Percentiles rank a stretch among this genome's conserved stretches.
These are phyloP conservation scores for Hyperoplus lanceolatus DNA, from an alignment of 2,797 vertebrate genomes.

Conservation along the genomic window DNA sequence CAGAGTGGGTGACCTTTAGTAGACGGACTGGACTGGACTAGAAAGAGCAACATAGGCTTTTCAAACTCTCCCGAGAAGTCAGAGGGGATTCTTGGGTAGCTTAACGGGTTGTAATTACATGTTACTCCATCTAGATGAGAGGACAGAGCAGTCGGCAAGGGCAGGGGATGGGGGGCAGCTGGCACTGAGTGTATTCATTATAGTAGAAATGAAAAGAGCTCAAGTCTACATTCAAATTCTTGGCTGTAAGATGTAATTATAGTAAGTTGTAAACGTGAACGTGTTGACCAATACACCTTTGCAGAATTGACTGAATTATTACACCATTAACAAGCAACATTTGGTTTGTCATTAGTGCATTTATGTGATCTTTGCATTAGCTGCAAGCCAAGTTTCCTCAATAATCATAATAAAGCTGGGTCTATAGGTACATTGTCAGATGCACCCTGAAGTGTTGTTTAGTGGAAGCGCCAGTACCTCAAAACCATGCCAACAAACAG, in stretches of 20 bases:
- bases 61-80: constrained; percentile 53
- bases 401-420: neutral
- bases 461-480: neutral
- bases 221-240: constrained; percentile 22
- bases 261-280: constrained; percentile 11
- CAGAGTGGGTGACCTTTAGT: constrained; percentile 61
- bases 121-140: constrained; percentile 66
- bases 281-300: constrained; percentile 3
- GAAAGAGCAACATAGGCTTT: constrained; percentile 60
- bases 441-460: neutral
- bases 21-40: constrained; percentile 40
- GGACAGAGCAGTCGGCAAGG: constrained; percentile 45
- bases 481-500: neutral
- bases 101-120: constrained; percentile 74
- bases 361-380: neutral
- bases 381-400: neutral
- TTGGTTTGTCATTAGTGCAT: neutral
- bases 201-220: neutral
- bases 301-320: neutral
- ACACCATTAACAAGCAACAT: neutral
- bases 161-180: constrained; percentile 16
- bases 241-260: constrained; percentile 22
- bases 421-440: neutral
- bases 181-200: constrained; percentile 27
- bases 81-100: constrained; percentile 62